These are phyloP conservation scores for Trachelus stipa DNA, from an alignment of 2,888 invertebrate genomes.

Conservation along the genomic window DNA sequence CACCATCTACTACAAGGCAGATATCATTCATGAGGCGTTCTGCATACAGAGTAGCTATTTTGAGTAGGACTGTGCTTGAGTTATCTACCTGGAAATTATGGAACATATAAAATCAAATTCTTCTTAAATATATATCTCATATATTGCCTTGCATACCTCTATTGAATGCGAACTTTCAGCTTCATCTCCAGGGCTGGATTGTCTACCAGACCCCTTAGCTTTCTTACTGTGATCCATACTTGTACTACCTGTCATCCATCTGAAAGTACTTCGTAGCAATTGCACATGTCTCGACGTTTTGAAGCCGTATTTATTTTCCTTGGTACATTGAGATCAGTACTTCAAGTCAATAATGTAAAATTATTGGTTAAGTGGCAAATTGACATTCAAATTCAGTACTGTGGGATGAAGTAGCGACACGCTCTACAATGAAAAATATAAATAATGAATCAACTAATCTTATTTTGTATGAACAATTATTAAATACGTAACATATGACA, in stretches of 20 bases:
- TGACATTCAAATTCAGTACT: background rate
- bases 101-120: background rate
- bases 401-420: background rate
- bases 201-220: conserved; percentile 27
- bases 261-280: conserved; percentile 44
- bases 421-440: background rate
- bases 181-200: conserved; percentile 30
- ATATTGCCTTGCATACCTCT: conserved; percentile 38
- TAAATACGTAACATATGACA: background rate
- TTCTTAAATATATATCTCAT: background rate
- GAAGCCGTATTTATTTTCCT: conserved; percentile 2
- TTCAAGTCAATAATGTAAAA: background rate
- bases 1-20: conserved; percentile 83
- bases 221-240: conserved; percentile 42
- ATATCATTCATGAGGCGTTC: conserved; percentile 93
- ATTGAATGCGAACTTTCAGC: conserved; percentile 46
- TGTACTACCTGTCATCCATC: conserved; percentile 47
- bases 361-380: background rate
- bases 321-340: background rate
- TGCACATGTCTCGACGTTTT: conserved; percentile 36
- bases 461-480: background rate
- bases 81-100: conserved; percentile 80
- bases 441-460: background rate
- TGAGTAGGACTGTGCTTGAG: conserved; percentile 82
- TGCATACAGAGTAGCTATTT: conserved; percentile 85